Conservation (phyloP, 2,888 invertebrate species). For the Incurvaria masculella region DNA sequence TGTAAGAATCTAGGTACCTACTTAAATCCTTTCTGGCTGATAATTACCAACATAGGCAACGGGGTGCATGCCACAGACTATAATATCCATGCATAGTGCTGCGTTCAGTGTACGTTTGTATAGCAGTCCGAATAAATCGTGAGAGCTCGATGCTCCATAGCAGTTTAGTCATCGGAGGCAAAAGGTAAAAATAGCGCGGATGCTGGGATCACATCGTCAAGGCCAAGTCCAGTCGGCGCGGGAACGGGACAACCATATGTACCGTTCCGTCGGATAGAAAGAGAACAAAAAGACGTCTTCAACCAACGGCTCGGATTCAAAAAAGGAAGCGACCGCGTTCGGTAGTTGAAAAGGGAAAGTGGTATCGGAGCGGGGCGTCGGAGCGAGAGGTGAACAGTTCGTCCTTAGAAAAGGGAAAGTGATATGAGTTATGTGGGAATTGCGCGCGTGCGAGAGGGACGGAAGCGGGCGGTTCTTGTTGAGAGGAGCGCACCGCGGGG, state of each 20-base stretch:
- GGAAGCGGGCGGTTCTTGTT: slow-evolving; percentile 49
- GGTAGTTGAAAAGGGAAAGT: slow-evolving; percentile 58
- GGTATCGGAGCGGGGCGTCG: slow-evolving; percentile 24
- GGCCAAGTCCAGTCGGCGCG: slow-evolving; percentile 45
- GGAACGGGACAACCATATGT: slow-evolving; percentile 25
- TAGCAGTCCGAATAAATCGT: neutral
- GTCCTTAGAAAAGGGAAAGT: slow-evolving; percentile 32
- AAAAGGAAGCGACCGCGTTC: slow-evolving; percentile 29
- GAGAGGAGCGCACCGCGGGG: slow-evolving; percentile 46
- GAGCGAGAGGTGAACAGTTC: slow-evolving; percentile 55
- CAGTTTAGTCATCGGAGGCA: slow-evolving; percentile 51
- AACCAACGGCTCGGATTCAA: slow-evolving; percentile 16
- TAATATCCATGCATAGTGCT: too few species aligned
- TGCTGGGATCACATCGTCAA: slow-evolving; percentile 48
- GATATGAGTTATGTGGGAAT: slow-evolving; percentile 23
- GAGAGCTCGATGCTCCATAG: slow-evolving; percentile 23
- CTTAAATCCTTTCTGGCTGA: too few species aligned
- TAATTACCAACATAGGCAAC: too few species aligned
- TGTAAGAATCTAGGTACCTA: too few species aligned
- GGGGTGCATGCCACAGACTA: too few species aligned
- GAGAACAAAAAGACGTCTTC: slow-evolving; percentile 17
- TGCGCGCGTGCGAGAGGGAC: slow-evolving; percentile 22
- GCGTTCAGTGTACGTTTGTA: too few species aligned
- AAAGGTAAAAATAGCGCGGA: slow-evolving; percentile 52
- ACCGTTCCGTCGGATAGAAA: slow-evolving; percentile 14